A percentile compares a stretch with the other conserved stretches of the same genome.
These are phyloP conservation scores for Neoseiulus cucumeris DNA, from an alignment of 1,140 invertebrate genomes.

Conservation along the genomic window DNA sequence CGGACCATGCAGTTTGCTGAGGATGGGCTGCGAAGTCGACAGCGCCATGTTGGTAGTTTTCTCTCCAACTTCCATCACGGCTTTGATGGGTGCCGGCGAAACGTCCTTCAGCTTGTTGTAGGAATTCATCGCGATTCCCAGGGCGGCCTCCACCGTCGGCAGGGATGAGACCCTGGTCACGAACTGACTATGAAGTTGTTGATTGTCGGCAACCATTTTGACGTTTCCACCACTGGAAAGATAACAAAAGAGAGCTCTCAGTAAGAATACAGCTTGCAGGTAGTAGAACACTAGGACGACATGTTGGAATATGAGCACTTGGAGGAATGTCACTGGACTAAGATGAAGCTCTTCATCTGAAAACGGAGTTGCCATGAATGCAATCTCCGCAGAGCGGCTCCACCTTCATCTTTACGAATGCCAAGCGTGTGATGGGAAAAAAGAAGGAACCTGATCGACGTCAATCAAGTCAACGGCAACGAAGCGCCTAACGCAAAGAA, in stretches of 20 bases:
- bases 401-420: no score
- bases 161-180: background rate
- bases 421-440: no score
- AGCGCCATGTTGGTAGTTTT: background rate
- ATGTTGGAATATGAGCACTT: background rate
- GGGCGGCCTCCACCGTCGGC: slow-evolving; percentile 4
- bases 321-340: background rate
- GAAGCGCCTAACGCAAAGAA: no score
- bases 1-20: background rate
- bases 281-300: background rate
- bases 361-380: slow-evolving; percentile 6
- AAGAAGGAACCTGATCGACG: no score
- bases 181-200: background rate
- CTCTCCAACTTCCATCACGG: background rate
- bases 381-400: background rate
- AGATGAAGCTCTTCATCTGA: background rate
- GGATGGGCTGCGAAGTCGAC: background rate
- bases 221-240: background rate
- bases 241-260: background rate
- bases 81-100: background rate
- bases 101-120: slow-evolving; percentile 8
- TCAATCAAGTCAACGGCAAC: no score
- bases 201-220: background rate
- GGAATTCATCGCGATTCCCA: background rate
- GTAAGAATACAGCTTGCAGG: background rate